phyloP scores from a whole-genome alignment of 1,140 invertebrate species.

The Caenorhabditis inopinata region DNA sequence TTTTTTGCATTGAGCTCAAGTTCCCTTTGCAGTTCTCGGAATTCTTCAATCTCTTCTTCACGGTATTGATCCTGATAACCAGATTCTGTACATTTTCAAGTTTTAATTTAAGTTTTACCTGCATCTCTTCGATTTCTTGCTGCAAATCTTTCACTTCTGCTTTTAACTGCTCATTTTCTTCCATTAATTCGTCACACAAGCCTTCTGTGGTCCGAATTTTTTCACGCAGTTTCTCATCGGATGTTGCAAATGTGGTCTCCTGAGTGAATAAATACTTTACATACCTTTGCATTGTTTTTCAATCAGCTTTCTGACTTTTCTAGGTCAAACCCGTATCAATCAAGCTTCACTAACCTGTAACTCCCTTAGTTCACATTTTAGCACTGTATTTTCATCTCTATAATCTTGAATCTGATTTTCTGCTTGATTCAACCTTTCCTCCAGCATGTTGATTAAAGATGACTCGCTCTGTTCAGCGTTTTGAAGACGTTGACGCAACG shows the following conservation, averaged over 20 bases:
- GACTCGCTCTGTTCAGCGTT: constrained; percentile 46
- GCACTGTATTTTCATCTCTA: constrained; percentile 62
- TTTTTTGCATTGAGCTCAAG: constrained; percentile 95
- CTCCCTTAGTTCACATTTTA: constrained; percentile 60
- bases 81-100: background rate
- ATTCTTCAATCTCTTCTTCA: constrained; percentile 95
- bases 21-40: constrained; percentile 86
- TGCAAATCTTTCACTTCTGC: constrained; percentile 87
- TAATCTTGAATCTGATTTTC: constrained; percentile 63
- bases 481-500: constrained; percentile 43
- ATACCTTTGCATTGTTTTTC: too few species aligned
- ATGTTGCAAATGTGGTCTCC: constrained; percentile 43
- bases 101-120: constrained; percentile 69
- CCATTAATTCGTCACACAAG: constrained; percentile 85
- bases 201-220: constrained; percentile 71
- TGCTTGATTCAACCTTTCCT: constrained; percentile 60
- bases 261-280: too few species aligned
- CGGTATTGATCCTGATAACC: constrained; percentile 71
- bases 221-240: constrained; percentile 38
- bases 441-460: constrained; percentile 55
- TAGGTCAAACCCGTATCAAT: too few species aligned
- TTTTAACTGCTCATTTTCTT: constrained; percentile 93
- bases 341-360: constrained; percentile 45
- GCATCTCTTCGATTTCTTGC: constrained; percentile 95
- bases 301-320: too few species aligned